Evolutionary conservation across 2,113 vertebrate genomes (phyloP).

Genomic region (Mobula hypostoma): DNA sequence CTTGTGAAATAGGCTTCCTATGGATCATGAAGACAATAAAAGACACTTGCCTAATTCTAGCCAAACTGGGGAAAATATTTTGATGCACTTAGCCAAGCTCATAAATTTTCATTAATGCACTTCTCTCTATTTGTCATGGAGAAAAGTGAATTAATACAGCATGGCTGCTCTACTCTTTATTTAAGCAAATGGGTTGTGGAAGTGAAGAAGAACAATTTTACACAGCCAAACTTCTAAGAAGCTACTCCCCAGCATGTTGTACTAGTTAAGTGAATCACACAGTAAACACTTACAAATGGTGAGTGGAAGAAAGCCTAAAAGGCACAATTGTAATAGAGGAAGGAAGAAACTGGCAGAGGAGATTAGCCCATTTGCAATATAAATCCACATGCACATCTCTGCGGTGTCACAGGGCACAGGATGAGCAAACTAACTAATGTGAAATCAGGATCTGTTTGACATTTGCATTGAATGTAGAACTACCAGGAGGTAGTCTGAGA

Average conservation of each 20-base stretch:
- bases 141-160: neutral
- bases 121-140: too few species aligned
- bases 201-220: neutral
- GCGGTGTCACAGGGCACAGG: neutral
- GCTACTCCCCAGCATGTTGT: neutral
- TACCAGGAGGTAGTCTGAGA: neutral
- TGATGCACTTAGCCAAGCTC: too few species aligned
- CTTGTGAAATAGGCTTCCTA: neutral
- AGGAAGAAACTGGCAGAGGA: slow-evolving; percentile 1
- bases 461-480: slow-evolving; percentile 8
- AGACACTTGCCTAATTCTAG: neutral
- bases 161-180: too few species aligned
- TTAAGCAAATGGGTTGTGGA: neutral
- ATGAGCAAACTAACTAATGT: neutral
- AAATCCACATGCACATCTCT: neutral
- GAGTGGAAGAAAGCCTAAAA: neutral
- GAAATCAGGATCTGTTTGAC: neutral
- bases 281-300: neutral
- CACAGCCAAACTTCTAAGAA: neutral
- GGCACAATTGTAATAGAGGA: neutral
- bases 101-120: too few species aligned
- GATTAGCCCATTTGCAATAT: neutral
- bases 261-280: neutral
- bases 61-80: neutral
- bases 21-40: neutral